A percentile compares a stretch with the other conserved stretches of the same genome.
These are phyloP conservation scores for Proctacanthus coquilletti DNA, from an alignment of 1,140 invertebrate species.

Conservation along the genomic window DNA sequence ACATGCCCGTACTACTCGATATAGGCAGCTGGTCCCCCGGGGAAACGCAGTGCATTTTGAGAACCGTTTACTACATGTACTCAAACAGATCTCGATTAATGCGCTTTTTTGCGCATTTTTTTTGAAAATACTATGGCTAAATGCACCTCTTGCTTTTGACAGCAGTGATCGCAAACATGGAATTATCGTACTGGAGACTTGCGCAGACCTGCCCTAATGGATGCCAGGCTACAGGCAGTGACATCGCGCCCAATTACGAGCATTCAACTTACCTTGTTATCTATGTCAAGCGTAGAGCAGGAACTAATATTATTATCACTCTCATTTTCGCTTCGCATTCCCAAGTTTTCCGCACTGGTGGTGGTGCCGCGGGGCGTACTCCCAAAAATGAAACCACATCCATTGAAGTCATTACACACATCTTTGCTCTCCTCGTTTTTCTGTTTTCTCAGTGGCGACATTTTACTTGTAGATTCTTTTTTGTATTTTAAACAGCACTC, in stretches of 20 bases:
- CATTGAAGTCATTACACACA: too few species aligned
- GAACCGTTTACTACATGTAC: not conserved
- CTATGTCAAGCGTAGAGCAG: conserved; percentile 28
- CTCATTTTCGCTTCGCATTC: not conserved
- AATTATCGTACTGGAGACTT: too few species aligned
- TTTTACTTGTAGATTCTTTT: too few species aligned
- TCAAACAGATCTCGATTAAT: conserved; percentile 3
- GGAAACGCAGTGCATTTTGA: too few species aligned
- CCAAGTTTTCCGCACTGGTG: too few species aligned
- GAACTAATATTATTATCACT: conserved; percentile 28
- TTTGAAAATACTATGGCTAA: not conserved
- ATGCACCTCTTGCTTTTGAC: conserved; percentile 3
- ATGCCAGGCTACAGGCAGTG: conserved; percentile 13
- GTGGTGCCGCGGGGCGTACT: too few species aligned
- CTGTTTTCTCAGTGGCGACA: too few species aligned
- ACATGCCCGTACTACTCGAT: conserved; percentile 1
- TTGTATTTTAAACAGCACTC: too few species aligned
- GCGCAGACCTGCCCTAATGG: too few species aligned
- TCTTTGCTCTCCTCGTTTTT: too few species aligned
- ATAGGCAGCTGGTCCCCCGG: too few species aligned
- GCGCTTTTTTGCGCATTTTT: not conserved
- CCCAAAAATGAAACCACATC: too few species aligned
- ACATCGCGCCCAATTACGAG: conserved; percentile 8
- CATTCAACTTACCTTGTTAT: conserved; percentile 20
- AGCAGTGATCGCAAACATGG: not conserved